Evolutionary conservation across 2,113 vertebrate genomes (phyloP).

Genomic region (Melanocharis versteri): DNA sequence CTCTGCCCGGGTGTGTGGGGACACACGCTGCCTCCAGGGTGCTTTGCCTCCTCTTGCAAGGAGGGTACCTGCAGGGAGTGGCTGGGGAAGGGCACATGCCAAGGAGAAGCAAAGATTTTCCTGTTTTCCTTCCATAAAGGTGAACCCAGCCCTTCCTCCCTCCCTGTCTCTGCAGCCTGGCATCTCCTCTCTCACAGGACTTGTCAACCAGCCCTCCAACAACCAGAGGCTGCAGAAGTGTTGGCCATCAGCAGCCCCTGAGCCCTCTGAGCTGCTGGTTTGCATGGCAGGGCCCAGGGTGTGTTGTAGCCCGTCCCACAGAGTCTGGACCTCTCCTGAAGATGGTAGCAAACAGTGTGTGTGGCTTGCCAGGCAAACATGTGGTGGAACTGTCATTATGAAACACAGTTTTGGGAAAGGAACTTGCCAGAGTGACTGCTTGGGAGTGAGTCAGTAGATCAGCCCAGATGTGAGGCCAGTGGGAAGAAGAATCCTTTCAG

Average conservation of each 20-base stretch:
- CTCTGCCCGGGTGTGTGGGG: neutral
- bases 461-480: neutral
- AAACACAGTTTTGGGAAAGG: neutral
- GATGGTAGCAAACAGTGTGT: neutral
- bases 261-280: neutral
- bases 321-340: neutral
- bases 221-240: neutral
- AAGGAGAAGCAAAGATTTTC: neutral
- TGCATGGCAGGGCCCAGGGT: neutral
- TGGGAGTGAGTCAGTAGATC: neutral
- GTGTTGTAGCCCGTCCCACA: neutral
- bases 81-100: neutral
- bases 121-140: neutral
- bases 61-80: fast-evolving
- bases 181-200: neutral
- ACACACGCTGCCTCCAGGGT: neutral
- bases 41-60: neutral
- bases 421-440: neutral
- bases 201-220: neutral
- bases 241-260: fast-evolving
- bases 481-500: neutral
- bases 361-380: neutral
- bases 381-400: neutral
- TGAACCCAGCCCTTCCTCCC: neutral
- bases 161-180: neutral